Evolutionary conservation across 2,888 invertebrate genomes (phyloP).

Genomic region (Eupithecia vulgata): DNA sequence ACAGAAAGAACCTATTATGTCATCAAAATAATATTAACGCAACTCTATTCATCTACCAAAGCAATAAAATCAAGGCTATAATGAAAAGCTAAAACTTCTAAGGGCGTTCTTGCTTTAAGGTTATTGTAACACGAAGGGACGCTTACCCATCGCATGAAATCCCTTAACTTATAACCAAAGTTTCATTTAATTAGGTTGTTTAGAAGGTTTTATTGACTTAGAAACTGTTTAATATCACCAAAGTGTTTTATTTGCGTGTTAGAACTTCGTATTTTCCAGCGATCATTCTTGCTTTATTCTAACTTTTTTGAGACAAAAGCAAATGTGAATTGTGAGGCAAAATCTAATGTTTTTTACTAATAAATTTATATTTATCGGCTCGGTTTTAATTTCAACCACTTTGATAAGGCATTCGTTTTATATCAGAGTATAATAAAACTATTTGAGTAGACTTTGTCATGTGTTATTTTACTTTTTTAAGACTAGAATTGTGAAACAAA

Average conservation of each 20-base stretch:
- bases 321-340: background rate
- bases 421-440: too few species aligned
- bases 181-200: constrained; percentile 43
- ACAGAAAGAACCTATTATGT: background rate
- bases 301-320: background rate
- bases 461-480: too few species aligned
- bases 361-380: too few species aligned
- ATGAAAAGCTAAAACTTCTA: constrained; percentile 49
- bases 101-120: constrained; percentile 52
- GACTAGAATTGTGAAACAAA: too few species aligned
- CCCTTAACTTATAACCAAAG: constrained; percentile 31
- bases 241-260: constrained; percentile 26
- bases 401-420: too few species aligned
- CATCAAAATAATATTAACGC: background rate
- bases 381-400: too few species aligned
- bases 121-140: constrained; percentile 48
- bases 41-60: constrained; percentile 34
- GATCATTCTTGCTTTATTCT: background rate
- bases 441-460: too few species aligned
- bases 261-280: background rate
- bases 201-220: constrained; percentile 33
- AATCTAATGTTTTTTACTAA: constrained; percentile 41
- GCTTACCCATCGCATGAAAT: constrained; percentile 52
- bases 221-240: constrained; percentile 23
- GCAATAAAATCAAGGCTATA: constrained; percentile 47